phyloP scores from a whole-genome alignment of 2,888 invertebrate genomes.

The Polyommatus icarus region DNA sequence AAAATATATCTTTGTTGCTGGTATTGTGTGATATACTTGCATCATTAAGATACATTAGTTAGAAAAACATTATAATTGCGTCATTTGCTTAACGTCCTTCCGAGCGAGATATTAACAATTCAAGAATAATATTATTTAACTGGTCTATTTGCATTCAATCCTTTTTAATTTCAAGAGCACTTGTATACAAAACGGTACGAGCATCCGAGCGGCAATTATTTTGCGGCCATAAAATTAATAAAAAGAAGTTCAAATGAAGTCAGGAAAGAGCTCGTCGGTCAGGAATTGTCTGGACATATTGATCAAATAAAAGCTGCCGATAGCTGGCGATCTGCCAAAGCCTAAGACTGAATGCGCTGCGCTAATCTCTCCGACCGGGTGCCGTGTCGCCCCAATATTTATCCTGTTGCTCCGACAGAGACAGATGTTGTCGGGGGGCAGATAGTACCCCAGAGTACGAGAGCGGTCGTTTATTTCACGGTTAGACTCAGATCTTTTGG shows the following conservation, averaged over 20 bases:
- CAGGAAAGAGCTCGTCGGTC: conserved; percentile 7
- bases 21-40: background rate
- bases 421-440: background rate
- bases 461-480: background rate
- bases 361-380: background rate
- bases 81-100: background rate
- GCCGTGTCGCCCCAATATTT: conserved; percentile 3
- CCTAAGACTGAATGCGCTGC: conserved; percentile 14
- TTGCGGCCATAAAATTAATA: background rate
- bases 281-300: conserved; percentile 18
- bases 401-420: conserved; percentile 21
- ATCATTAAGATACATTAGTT: no score
- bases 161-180: background rate
- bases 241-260: background rate
- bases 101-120: background rate
- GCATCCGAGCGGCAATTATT: background rate
- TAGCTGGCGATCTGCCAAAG: conserved; percentile 17
- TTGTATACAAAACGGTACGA: background rate
- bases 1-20: background rate
- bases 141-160: background rate
- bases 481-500: background rate
- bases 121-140: background rate
- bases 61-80: background rate
- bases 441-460: background rate
- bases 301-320: conserved; percentile 22